These are phyloP conservation scores for Leptopilina drosophilae DNA, from an alignment of 2,888 invertebrate species.

Conservation along the genomic window DNA sequence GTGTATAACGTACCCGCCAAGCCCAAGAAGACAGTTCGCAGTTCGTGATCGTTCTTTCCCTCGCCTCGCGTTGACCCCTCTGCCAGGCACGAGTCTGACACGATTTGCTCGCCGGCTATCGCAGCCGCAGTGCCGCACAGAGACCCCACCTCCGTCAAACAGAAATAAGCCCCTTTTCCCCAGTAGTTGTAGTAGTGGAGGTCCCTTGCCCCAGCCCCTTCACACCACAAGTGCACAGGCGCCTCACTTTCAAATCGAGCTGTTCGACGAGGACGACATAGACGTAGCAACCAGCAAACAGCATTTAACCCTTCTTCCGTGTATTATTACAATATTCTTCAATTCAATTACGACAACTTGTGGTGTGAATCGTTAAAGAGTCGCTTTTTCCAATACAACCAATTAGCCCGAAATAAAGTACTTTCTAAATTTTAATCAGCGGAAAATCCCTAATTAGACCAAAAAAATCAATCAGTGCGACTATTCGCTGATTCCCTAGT, in stretches of 20 bases:
- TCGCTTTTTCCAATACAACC: too few species aligned
- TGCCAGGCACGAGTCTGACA: conserved; percentile 70
- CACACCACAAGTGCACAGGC: conserved; percentile 38
- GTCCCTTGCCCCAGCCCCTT: conserved; percentile 39
- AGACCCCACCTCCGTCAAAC: conserved; percentile 50
- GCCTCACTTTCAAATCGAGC: conserved; percentile 1
- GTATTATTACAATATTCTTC: too few species aligned
- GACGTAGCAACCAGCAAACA: not conserved
- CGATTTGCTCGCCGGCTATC: conserved; percentile 59
- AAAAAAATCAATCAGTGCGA: too few species aligned
- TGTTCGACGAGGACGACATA: not conserved
- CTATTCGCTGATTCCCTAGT: too few species aligned
- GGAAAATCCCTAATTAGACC: too few species aligned
- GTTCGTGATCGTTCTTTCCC: conserved; percentile 73
- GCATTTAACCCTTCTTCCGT: not conserved
- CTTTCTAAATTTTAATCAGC: too few species aligned
- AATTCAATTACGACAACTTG: too few species aligned
- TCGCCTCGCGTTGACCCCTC: conserved; percentile 74
- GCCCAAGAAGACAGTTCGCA: conserved; percentile 72
- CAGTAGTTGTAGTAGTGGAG: conserved; percentile 25
- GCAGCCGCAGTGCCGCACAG: conserved; percentile 68
- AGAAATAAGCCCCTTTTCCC: conserved; percentile 42
- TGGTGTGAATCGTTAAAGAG: too few species aligned
- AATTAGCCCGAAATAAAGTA: too few species aligned
- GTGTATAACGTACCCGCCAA: conserved; percentile 72